Evolutionary conservation across 1,140 invertebrate genomes (phyloP).

Genomic region (Zaprionus capensis): DNA sequence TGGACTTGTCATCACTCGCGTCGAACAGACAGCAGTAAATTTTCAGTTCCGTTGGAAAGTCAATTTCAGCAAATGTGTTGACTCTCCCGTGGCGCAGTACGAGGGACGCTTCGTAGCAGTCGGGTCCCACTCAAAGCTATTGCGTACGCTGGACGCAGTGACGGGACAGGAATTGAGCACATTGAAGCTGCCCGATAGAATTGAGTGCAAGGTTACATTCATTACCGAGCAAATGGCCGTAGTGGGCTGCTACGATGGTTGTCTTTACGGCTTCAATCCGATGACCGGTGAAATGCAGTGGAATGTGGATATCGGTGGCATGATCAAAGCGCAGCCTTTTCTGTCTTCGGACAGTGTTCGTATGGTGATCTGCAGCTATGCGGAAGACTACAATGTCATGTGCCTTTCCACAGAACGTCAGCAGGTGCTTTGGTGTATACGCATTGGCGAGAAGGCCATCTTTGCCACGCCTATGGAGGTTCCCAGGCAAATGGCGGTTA

Average conservation of each 20-base stretch:
- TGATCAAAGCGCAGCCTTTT: constrained; percentile 85
- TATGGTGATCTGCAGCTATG: constrained; percentile 76
- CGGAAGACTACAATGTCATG: constrained; percentile 69
- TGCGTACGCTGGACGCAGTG: constrained; percentile 52
- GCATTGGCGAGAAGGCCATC: constrained; percentile 67
- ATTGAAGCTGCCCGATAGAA: constrained; percentile 84
- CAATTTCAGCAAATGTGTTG: constrained; percentile 86
- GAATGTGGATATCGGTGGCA: constrained; percentile 84
- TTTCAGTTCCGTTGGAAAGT: constrained; percentile 82
- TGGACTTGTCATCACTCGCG: constrained; percentile 53
- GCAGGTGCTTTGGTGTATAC: constrained; percentile 62
- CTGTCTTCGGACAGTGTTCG: constrained; percentile 43
- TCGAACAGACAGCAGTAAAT: constrained; percentile 45
- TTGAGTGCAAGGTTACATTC: constrained; percentile 86
- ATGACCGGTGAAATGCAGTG: constrained; percentile 84
- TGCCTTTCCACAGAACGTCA: constrained; percentile 64
- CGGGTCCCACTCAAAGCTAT: constrained; percentile 74
- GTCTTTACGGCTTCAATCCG: constrained; percentile 85
- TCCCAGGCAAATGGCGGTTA: constrained; percentile 42
- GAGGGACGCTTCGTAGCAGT: constrained; percentile 64
- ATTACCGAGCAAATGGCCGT: constrained; percentile 55
- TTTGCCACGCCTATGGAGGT: constrained; percentile 62
- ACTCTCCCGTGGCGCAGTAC: constrained; percentile 84
- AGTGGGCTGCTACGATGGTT: constrained; percentile 86
- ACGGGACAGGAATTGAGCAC: constrained; percentile 77